phyloP scores from a whole-genome alignment of 2,797 vertebrate genomes.

The Acanthurus leucopareius region DNA sequence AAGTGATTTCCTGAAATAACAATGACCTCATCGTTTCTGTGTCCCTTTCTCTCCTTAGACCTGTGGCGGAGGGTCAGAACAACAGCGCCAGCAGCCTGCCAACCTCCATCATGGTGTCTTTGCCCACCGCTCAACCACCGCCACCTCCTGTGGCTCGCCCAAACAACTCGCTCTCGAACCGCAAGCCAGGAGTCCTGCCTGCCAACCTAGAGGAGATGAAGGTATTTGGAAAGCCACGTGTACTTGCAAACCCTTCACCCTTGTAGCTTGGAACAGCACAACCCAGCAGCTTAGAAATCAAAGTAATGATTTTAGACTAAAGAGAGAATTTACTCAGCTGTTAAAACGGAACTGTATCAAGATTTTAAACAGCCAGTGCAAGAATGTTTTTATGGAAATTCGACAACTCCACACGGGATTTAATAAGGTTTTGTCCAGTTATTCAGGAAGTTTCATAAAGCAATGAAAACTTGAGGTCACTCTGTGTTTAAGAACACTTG shows the following conservation, averaged over 20 bases:
- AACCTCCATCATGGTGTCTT: constrained; percentile 84
- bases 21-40: background rate
- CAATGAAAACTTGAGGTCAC: too few relatives aligned
- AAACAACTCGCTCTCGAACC: constrained; percentile 82
- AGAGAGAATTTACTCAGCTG: background rate
- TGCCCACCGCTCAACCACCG: constrained; percentile 75
- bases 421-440: too few relatives aligned
- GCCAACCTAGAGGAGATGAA: constrained; percentile 97
- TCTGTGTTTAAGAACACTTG: too few relatives aligned
- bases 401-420: too few relatives aligned
- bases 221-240: constrained; percentile 80
- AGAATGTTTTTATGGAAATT: too few relatives aligned
- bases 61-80: constrained; percentile 90
- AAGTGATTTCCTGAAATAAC: too few relatives aligned
- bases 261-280: background rate
- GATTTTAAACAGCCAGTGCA: too few relatives aligned
- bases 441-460: too few relatives aligned
- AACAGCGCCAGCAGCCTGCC: constrained; percentile 80
- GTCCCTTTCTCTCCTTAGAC: constrained; percentile 76
- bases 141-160: constrained; percentile 75
- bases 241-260: background rate
- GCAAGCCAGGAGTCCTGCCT: constrained; percentile 93
- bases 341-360: too few relatives aligned
- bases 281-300: background rate
- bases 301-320: background rate